Conservation (phyloP, 2,113 vertebrate genomes). For the Dicentrarchus labrax region DNA sequence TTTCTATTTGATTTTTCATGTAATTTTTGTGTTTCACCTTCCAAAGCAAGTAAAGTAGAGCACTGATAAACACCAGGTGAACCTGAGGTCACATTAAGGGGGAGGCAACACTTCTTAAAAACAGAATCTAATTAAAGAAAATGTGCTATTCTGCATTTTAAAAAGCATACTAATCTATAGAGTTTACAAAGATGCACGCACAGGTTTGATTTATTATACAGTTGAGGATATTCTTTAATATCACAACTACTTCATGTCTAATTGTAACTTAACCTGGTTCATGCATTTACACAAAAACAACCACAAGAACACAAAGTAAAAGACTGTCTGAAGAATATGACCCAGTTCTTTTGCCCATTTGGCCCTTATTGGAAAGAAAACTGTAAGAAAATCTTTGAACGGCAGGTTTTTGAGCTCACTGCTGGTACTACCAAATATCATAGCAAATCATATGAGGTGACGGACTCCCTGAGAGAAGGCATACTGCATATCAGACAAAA, state of each 20-base stretch:
- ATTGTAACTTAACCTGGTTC: not conserved
- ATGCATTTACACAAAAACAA: not conserved
- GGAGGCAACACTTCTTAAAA: conserved; percentile 1
- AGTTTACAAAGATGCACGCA: not conserved
- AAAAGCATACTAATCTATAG: not conserved
- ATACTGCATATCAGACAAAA: not conserved
- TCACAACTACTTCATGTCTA: not conserved
- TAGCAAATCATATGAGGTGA: too few relatives aligned
- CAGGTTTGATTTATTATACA: not conserved
- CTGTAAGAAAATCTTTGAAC: not conserved
- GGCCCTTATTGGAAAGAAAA: not conserved
- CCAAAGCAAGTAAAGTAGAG: conserved; percentile 3
- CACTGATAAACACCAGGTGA: conserved; percentile 33
- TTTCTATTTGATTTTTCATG: conserved; percentile 48
- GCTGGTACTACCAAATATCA: too few relatives aligned
- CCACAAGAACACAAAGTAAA: not conserved
- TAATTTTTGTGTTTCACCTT: conserved; percentile 19
- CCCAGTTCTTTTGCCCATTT: not conserved
- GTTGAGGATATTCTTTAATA: not conserved
- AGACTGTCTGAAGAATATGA: not conserved
- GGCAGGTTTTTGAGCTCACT: not conserved
- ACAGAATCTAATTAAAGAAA: not conserved
- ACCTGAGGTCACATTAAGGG: conserved; percentile 39
- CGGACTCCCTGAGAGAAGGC: not conserved
- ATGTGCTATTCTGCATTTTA: not conserved